Percentiles rank a stretch among this genome's conserved stretches.
These are phyloP conservation scores for Anneissia japonica DNA, from an alignment of 35 echinoderm and acorn worm genomes.

Conservation along the genomic window DNA sequence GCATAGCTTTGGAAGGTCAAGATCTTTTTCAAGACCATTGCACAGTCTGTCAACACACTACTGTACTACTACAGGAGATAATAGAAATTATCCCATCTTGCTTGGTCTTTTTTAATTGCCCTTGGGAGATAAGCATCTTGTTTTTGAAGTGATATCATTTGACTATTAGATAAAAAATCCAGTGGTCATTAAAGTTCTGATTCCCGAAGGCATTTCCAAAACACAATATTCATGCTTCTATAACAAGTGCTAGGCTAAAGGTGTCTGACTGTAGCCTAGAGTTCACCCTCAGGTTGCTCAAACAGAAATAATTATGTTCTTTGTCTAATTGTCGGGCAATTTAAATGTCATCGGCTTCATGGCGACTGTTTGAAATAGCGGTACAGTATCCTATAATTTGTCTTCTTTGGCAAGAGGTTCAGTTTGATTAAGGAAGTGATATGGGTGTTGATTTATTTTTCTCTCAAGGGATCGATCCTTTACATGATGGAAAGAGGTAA, in stretches of 20 bases:
- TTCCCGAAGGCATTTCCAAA: not conserved
- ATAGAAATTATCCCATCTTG: not conserved
- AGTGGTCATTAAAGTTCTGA: not conserved
- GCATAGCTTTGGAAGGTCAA: too few species aligned
- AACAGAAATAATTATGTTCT: not conserved
- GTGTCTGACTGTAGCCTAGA: not conserved
- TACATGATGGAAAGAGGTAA: too few species aligned
- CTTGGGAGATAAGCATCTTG: not conserved
- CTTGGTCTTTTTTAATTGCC: not conserved
- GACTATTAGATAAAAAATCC: not conserved
- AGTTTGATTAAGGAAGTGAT: not conserved
- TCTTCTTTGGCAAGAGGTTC: not conserved
- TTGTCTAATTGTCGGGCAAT: not conserved
- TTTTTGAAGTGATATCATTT: constrained; percentile 2
- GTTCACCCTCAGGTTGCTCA: not conserved
- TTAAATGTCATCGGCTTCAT: not conserved
- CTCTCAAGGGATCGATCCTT: too few species aligned
- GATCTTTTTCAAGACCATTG: not conserved
- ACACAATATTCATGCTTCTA: not conserved
- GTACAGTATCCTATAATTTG: not conserved
- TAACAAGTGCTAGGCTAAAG: not conserved
- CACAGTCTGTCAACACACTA: not conserved
- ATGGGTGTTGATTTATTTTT: not conserved
- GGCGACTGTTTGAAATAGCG: not conserved
- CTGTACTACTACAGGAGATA: not conserved